Conservation (phyloP, 2,888 invertebrate species). For the Caenorhabditis imperialis region DNA sequence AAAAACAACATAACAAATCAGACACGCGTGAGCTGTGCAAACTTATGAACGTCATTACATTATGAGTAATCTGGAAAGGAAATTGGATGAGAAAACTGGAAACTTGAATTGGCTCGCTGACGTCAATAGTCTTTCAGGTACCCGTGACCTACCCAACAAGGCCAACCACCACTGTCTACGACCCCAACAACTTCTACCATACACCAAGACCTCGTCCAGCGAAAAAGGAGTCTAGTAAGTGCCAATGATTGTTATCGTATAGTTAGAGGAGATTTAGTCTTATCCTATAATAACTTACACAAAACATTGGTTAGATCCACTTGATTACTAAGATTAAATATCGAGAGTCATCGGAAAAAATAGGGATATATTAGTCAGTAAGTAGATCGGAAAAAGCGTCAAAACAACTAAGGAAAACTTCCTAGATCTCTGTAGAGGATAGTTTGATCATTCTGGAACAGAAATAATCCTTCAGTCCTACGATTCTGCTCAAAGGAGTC, state of each 20-base stretch:
- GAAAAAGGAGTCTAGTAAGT: conserved; percentile 63
- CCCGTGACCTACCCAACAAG: conserved; percentile 31
- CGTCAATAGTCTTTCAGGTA: conserved; percentile 12
- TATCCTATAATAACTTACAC: too few relatives aligned
- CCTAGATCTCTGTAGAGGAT: too few relatives aligned
- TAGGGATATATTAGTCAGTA: too few relatives aligned
- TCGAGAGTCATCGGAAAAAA: too few relatives aligned
- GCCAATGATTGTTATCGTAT: too few relatives aligned
- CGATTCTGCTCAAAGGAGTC: conserved; percentile 78
- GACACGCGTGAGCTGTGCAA: conserved; percentile 3
- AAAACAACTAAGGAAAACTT: too few relatives aligned
- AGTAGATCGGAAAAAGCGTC: too few relatives aligned
- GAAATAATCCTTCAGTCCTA: conserved; percentile 74
- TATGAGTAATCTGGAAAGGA: conserved; percentile 19
- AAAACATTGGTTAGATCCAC: too few relatives aligned
- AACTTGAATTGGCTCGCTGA: neutral
- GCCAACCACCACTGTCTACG: conserved; percentile 61
- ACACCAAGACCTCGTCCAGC: conserved; percentile 61
- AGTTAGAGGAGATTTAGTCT: neutral
- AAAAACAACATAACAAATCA: conserved; percentile 32
- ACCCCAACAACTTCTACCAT: conserved; percentile 63
- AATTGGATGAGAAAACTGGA: neutral
- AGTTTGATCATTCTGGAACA: too few relatives aligned
- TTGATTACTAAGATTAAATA: too few relatives aligned
- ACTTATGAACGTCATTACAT: conserved; percentile 13